Conservation (phyloP, 2,113 vertebrate species). For the Condylura cristata region DNA sequence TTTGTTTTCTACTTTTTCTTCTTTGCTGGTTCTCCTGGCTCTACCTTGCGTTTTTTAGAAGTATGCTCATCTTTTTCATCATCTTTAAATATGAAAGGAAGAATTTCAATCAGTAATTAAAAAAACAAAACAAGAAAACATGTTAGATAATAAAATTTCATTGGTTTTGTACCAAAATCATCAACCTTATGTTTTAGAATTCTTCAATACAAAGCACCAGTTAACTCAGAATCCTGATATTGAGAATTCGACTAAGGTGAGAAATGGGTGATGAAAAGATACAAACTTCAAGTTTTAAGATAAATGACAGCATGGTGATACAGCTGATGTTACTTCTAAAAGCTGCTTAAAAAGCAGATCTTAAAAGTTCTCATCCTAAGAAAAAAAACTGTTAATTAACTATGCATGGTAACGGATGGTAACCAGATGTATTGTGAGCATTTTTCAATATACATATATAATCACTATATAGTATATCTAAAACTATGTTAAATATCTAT, state of each 20-base stretch:
- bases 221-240: slow-evolving; percentile 19
- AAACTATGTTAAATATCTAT: neutral
- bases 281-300: neutral
- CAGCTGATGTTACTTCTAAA: neutral
- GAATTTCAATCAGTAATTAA: slow-evolving; percentile 70
- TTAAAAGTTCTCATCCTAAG: neutral
- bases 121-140: neutral
- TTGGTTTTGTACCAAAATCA: neutral
- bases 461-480: neutral
- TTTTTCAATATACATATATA: neutral
- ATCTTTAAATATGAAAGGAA: slow-evolving; percentile 87
- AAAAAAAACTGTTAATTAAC: neutral
- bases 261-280: neutral
- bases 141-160: slow-evolving; percentile 42
- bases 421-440: neutral
- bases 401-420: neutral
- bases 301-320: neutral
- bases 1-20: slow-evolving; percentile 86
- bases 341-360: neutral
- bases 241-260: neutral
- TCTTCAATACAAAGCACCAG: slow-evolving; percentile 18
- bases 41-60: slow-evolving; percentile 93
- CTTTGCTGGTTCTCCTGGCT: slow-evolving; percentile 92
- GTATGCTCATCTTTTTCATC: slow-evolving; percentile 87
- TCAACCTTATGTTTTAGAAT: neutral